Evolutionary conservation across 2,888 invertebrate genomes (phyloP).

Genomic region (Flabesymbios commensalis): DNA sequence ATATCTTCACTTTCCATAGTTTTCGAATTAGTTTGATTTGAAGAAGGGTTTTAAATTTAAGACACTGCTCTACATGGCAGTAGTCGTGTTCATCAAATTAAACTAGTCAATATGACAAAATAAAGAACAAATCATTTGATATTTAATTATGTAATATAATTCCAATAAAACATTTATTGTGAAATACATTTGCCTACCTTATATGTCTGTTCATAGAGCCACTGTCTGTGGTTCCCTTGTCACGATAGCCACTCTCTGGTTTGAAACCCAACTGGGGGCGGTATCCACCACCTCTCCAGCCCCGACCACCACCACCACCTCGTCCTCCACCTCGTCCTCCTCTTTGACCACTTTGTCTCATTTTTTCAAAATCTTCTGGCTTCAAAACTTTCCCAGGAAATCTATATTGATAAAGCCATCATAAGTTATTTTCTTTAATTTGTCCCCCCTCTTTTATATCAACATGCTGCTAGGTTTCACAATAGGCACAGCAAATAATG

Average conservation of each 20-base stretch:
- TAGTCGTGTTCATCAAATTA: too few relatives aligned
- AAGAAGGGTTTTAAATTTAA: too few relatives aligned
- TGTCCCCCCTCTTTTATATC: not conserved
- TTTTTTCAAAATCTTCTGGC: constrained; percentile 71
- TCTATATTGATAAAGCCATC: constrained; percentile 52
- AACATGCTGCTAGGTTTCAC: too few relatives aligned
- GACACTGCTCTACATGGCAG: too few relatives aligned
- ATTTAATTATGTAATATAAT: too few relatives aligned
- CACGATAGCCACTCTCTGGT: constrained; percentile 47
- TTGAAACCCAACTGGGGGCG: constrained; percentile 56
- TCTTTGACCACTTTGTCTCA: constrained; percentile 20
- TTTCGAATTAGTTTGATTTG: too few relatives aligned
- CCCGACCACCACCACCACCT: constrained; percentile 2
- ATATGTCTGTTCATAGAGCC: too few relatives aligned
- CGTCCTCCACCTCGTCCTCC: constrained; percentile 13
- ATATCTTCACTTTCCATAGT: too few relatives aligned
- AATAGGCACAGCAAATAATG: too few relatives aligned
- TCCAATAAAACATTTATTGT: too few relatives aligned
- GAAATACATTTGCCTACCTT: too few relatives aligned
- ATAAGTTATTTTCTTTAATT: not conserved
- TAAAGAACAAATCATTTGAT: not conserved
- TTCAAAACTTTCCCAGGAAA: constrained; percentile 79
- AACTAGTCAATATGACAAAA: not conserved
- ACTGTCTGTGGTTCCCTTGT: too few relatives aligned
- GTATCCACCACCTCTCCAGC: constrained; percentile 4